Conservation (phyloP, 2,113 vertebrate species). For the Tringa solitaria region DNA sequence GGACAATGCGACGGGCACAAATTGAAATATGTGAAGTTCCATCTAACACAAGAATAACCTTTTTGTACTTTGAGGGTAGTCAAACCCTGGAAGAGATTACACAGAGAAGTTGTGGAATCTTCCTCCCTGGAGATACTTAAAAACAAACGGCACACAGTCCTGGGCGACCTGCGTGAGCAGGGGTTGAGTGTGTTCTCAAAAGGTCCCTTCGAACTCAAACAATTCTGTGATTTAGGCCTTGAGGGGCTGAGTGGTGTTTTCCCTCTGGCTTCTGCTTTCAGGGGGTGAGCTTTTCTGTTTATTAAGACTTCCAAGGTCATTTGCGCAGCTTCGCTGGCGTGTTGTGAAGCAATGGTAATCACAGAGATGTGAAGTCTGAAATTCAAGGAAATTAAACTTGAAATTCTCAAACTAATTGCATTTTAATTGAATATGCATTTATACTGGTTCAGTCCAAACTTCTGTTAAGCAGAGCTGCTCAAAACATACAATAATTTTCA, state of each 20-base stretch:
- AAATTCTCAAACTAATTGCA: background rate
- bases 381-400: background rate
- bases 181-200: background rate
- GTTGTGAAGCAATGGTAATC: background rate
- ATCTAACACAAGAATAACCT: background rate
- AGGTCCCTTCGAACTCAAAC: background rate
- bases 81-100: background rate
- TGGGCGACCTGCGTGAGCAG: background rate
- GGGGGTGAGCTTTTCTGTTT: background rate
- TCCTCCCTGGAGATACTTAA: background rate
- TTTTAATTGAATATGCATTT: background rate
- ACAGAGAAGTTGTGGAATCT: background rate
- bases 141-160: rapidly evolving
- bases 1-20: background rate
- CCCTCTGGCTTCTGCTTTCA: background rate
- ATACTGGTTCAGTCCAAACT: background rate
- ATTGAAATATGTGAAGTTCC: background rate
- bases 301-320: background rate
- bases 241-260: background rate
- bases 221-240: background rate
- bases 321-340: background rate
- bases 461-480: background rate
- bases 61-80: background rate
- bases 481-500: background rate
- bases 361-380: background rate